phyloP scores from a whole-genome alignment of 23 tunicate species.

The Ciona savignyi region DNA sequence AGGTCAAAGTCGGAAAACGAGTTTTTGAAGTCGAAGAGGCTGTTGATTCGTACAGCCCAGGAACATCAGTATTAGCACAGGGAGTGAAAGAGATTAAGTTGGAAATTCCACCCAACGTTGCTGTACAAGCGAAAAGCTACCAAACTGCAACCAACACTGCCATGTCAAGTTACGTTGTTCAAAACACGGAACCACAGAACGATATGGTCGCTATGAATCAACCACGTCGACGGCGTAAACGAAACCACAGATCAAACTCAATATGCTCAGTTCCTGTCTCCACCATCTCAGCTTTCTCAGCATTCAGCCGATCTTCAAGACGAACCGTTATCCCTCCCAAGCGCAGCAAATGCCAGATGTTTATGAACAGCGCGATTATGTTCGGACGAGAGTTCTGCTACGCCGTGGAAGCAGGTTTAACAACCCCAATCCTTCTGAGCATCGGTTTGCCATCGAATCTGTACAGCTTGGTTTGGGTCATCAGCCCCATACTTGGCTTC shows the following conservation, averaged over 20 bases:
- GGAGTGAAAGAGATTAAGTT: not conserved
- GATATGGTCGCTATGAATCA: not conserved
- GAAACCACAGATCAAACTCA: slow-evolving; percentile 14
- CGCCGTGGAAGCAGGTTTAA: slow-evolving; percentile 75
- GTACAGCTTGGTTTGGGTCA: slow-evolving; percentile 92
- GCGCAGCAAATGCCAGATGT: slow-evolving; percentile 33
- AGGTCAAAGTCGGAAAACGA: slow-evolving; percentile 17
- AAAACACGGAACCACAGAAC: not conserved
- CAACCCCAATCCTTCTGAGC: slow-evolving; percentile 84
- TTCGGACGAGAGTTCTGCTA: slow-evolving; percentile 85
- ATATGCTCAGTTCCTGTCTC: slow-evolving; percentile 56
- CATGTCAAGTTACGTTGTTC: not conserved
- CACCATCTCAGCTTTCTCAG: slow-evolving; percentile 65
- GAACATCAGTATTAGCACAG: not conserved
- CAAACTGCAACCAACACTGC: not conserved
- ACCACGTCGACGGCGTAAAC: not conserved
- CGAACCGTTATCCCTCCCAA: slow-evolving; percentile 25
- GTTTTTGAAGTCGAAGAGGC: slow-evolving; percentile 3
- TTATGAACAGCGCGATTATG: slow-evolving; percentile 66
- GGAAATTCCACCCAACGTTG: not conserved
- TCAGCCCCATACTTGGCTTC: slow-evolving; percentile 82
- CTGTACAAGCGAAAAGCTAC: not conserved
- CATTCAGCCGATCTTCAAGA: slow-evolving; percentile 19
- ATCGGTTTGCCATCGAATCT: slow-evolving; percentile 72
- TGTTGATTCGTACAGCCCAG: not conserved